Conservation (phyloP, 2,888 invertebrate species). For the Campoletis raptor region DNA sequence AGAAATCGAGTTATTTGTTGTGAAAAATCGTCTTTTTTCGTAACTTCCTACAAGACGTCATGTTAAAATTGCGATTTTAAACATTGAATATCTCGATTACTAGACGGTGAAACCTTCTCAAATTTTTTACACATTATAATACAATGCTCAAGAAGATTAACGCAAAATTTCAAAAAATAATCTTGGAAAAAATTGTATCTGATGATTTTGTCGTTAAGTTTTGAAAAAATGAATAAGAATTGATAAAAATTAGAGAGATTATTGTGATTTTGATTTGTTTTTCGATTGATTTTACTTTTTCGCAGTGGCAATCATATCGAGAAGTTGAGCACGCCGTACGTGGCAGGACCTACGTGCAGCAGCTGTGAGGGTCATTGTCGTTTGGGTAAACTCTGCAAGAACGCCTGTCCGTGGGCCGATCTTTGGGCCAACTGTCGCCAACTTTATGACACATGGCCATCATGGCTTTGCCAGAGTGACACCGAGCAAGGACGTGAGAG, state of each 20-base stretch:
- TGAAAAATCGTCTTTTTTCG: too few species aligned
- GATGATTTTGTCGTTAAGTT: neutral
- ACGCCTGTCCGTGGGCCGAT: constrained; percentile 89
- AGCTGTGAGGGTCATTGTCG: constrained; percentile 89
- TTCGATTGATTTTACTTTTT: constrained; percentile 68
- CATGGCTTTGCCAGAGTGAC: constrained; percentile 87
- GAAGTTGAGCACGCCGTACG: constrained; percentile 89
- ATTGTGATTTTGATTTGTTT: constrained; percentile 17
- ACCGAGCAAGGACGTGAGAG: constrained; percentile 87
- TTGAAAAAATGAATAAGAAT: neutral
- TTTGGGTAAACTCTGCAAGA: constrained; percentile 89
- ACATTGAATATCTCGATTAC: too few species aligned
- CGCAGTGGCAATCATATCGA: constrained; percentile 90
- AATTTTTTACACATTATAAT: too few species aligned
- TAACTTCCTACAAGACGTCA: too few species aligned
- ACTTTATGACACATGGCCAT: constrained; percentile 87
- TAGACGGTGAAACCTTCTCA: too few species aligned
- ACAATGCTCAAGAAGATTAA: too few species aligned
- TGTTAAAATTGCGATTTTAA: too few species aligned
- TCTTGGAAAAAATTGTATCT: too few species aligned
- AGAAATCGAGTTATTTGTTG: too few species aligned
- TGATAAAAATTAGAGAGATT: neutral
- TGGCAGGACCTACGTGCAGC: constrained; percentile 88
- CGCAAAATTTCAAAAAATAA: too few species aligned
- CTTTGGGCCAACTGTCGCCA: constrained; percentile 91